Evolutionary conservation across 2,888 invertebrate species (phyloP).

Genomic region (Trypoxylon attenuatum): DNA sequence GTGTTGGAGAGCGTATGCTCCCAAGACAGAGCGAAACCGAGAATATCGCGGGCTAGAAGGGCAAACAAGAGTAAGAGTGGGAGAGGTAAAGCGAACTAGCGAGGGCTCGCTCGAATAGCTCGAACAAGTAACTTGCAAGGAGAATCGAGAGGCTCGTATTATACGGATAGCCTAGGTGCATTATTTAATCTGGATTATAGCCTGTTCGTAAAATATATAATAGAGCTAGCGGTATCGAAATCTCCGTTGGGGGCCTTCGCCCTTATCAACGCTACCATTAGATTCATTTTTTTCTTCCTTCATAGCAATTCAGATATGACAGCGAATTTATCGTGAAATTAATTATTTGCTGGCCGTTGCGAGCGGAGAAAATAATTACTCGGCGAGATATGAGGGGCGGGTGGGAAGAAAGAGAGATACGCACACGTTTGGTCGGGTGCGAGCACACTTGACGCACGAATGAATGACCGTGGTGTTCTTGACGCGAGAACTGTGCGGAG

Average conservation of each 20-base stretch:
- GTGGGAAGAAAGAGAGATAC: slow-evolving; percentile 3
- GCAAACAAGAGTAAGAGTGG: not conserved
- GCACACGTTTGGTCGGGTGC: not conserved
- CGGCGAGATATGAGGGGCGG: slow-evolving; percentile 2
- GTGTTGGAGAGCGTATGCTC: slow-evolving; percentile 7
- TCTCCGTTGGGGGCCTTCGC: not conserved
- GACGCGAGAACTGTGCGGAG: not conserved
- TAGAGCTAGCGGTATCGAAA: not conserved
- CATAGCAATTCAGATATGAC: not conserved
- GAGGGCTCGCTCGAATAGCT: slow-evolving; percentile 11
- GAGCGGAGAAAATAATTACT: not conserved
- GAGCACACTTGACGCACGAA: not conserved
- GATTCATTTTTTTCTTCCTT: not conserved
- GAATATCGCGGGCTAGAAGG: slow-evolving; percentile 11
- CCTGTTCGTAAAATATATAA: not conserved
- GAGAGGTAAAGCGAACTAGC: slow-evolving; percentile 15
- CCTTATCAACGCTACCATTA: not conserved
- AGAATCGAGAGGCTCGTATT: not conserved
- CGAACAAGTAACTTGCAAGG: not conserved
- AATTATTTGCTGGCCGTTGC: slow-evolving; percentile 1
- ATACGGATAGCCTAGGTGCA: not conserved
- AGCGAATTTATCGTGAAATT: slow-evolving; percentile 8
- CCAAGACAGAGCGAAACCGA: not conserved
- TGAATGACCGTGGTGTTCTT: slow-evolving; percentile 9
- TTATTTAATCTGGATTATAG: not conserved